A percentile compares a stretch with the other conserved stretches of the same genome.
These are phyloP conservation scores for Alviniconcha marisindica DNA, from an alignment of 1,140 invertebrate genomes.

Conservation along the genomic window DNA sequence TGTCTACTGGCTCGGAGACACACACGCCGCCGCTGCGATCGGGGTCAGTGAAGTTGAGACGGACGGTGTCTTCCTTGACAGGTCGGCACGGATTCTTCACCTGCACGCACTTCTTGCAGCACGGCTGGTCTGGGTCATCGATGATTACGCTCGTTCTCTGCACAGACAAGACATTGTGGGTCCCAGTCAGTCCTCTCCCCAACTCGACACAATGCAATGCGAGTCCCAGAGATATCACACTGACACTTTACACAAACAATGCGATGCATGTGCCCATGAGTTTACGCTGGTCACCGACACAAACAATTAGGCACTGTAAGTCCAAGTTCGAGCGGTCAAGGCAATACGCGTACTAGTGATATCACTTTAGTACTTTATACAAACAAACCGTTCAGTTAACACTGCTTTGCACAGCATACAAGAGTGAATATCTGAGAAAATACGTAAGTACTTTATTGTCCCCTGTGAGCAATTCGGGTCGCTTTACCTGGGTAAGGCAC, in stretches of 20 bases:
- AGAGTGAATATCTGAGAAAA: no score
- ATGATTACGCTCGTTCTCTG: slow-evolving; percentile 16
- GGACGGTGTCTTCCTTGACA: neutral
- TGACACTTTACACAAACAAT: neutral
- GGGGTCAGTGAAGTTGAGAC: slow-evolving; percentile 28
- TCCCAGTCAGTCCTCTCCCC: neutral
- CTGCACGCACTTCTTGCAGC: slow-evolving; percentile 34
- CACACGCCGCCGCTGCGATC: slow-evolving; percentile 1
- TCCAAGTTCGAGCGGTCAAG: no score
- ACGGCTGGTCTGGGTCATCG: slow-evolving; percentile 26
- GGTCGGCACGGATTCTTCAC: slow-evolving; percentile 14
- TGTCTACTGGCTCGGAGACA: slow-evolving; percentile 30
- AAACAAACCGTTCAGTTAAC: no score
- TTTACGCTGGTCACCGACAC: no score
- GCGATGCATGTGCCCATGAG: neutral
- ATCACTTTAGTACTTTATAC: no score
- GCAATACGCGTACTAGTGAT: no score
- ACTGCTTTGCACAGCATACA: no score
- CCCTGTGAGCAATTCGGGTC: no score
- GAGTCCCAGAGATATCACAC: neutral
- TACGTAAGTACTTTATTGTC: no score
- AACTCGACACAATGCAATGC: neutral
- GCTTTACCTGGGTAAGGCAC: no score
- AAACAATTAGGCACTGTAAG: no score
- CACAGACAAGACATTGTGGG: neutral